Base-by-base conservation (phyloP, 2,797 vertebrate genomes). In the Chelidonichthys spinosus region DNA sequence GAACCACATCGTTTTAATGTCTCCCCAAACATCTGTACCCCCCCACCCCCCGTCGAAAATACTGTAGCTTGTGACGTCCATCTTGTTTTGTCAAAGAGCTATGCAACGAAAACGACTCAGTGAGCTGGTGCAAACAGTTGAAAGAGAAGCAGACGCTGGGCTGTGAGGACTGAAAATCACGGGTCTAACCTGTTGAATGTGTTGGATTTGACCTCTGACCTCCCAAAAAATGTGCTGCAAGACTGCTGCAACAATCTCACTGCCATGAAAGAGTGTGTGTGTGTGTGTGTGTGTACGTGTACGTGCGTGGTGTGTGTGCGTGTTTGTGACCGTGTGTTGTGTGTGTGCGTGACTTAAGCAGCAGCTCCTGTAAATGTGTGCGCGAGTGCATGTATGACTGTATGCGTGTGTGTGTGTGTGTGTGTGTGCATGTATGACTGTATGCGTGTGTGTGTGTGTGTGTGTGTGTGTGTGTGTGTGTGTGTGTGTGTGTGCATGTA, bases 161-260 rank as follows among this genome's bases (percentile, higher is more conserved):
- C 77, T 83, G 72, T 42, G 61, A 85, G 83, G 68, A 84, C 81
- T 36, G 74, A 81, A 70, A 65, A 70, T 60, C 60, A 74, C 74
- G 86, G 84, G 87, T 91, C 84, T 69, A 81, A 92, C 90, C 93
- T 85, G 94, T 93, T 92, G 95, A 96, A 96, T 95, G 95, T 96
- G 94, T 93, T 92, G 78, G 88, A 85, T 73, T 85, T 82, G 79
- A 90, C 83, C 79, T 90, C 86, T 87, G 90, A 92, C 86, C 87
- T 88, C 87, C 79, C 89, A 74, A 84, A 87, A 85, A 86, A 93
- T 90, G 90, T 94, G 91, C 93, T 94, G 92, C 89, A 92, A 89
- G 87, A 89, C 92, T 93, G 92, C 92, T 93, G 92, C 88, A 76
- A 70, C 72, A 35, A 78, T 83, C 72, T 81, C 85, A 89, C 91